A percentile compares a stretch with the other conserved stretches of the same genome.
Conservation (phyloP, 2,888 invertebrate species). For the Cosmia pyralina region DNA sequence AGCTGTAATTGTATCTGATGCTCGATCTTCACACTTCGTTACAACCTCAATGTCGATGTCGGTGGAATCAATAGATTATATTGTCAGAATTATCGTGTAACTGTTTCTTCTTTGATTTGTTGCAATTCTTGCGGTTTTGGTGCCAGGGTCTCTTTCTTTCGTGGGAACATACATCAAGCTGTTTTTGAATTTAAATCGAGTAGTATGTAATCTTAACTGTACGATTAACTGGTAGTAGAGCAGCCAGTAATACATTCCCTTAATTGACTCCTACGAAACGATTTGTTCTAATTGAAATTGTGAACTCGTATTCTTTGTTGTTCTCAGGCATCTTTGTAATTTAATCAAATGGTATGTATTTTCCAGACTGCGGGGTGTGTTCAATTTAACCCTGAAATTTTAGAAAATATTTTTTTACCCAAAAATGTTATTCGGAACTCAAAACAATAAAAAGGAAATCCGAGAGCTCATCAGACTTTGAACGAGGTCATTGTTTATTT, state of each 20-base stretch:
- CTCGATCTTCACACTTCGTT: slow-evolving; percentile 82
- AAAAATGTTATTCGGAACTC: neutral
- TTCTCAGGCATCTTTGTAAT: slow-evolving; percentile 10
- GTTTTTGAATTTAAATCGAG: neutral
- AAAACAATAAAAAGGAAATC: slow-evolving; percentile 15
- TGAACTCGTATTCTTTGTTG: slow-evolving; percentile 7
- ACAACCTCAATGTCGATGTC: slow-evolving; percentile 79
- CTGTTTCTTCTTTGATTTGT: slow-evolving; percentile 42
- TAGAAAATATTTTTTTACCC: neutral
- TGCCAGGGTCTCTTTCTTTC: slow-evolving; percentile 38
- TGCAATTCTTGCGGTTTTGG: slow-evolving; percentile 42
- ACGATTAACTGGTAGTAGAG: neutral
- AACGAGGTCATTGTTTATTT: neutral
- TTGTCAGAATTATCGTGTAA: slow-evolving; percentile 31
- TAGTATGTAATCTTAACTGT: slow-evolving; percentile 11
- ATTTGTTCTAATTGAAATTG: slow-evolving; percentile 42
- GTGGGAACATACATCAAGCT: slow-evolving; percentile 12
- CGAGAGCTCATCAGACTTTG: neutral
- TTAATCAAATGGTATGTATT: neutral
- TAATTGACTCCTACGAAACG: slow-evolving; percentile 41
- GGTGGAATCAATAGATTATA: slow-evolving; percentile 59
- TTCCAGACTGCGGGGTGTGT: neutral
- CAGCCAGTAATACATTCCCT: slow-evolving; percentile 27
- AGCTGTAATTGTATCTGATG: slow-evolving; percentile 66
- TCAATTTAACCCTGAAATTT: neutral